Conservation (phyloP, 1,140 invertebrate species). For the Lasaia peninsularis region DNA sequence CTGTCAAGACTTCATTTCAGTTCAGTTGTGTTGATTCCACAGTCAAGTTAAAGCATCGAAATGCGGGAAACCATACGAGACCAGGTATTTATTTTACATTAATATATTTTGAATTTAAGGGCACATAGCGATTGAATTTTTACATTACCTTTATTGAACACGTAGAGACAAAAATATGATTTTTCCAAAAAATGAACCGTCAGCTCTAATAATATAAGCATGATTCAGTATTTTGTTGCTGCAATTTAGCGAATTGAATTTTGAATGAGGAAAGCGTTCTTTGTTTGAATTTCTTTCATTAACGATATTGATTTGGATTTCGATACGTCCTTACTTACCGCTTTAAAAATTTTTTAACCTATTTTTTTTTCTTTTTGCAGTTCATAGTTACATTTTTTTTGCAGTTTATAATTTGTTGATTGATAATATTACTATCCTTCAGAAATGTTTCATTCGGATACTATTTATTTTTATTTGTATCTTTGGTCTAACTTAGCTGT, state of each 20-base stretch:
- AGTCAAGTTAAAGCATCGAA: neutral
- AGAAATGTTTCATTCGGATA: no score
- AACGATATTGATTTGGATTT: neutral
- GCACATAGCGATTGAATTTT: neutral
- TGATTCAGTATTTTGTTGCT: conserved; percentile 1
- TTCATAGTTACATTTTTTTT: no score
- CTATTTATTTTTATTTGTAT: no score
- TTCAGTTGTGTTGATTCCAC: conserved; percentile 3
- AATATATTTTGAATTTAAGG: neutral
- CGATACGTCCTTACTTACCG: no score
- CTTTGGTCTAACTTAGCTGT: no score
- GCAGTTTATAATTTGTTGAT: no score
- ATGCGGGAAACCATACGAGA: conserved; percentile 3
- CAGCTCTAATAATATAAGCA: neutral
- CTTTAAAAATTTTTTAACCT: no score
- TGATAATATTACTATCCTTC: no score
- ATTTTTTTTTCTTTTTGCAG: no score
- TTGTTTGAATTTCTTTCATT: neutral
- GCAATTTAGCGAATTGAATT: conserved; percentile 9
- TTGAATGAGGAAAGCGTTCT: neutral
- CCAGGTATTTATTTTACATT: conserved; percentile 1
- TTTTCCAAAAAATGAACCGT: neutral
- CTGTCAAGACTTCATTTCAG: conserved; percentile 5
- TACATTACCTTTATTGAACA: neutral
- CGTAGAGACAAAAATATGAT: no score